Base-by-base conservation (phyloP, 2,797 vertebrate species). In the Cyprinella venusta region DNA sequence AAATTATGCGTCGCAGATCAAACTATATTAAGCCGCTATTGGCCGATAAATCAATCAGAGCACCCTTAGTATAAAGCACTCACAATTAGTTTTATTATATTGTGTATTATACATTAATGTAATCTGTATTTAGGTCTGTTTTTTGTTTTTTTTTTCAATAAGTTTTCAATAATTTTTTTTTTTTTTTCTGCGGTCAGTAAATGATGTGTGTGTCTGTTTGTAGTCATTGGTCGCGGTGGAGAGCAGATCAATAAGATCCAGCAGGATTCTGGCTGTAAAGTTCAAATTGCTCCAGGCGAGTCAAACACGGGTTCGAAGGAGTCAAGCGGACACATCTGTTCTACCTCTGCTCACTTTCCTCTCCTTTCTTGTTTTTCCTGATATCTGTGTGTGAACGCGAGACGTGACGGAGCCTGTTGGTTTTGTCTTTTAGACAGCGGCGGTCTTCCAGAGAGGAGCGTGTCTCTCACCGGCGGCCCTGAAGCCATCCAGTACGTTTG, bases 181-280 rank as follows among this genome's bases (percentile, higher is more conserved):
- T 54, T 16, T 9, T 56, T 56, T 8, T 4, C 5, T 10, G 61
- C 26, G 61, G 54, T n/a, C 54, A 26, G 72, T 54, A 36, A 26
- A 24, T 38, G 30, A 16, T 50, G 24, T 79, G 6, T 65, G 80
- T 74, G 19, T 81, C 2, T 75, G 26, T 26, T n/a, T 81, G 4
- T 90, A 98, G 97, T 99, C 75, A 99, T 98, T 16, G 97, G 97
- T 80, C 92, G 97, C 64, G 97, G 97, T 24, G 97, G 97, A 3
- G 97, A 98, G 85, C 97, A 98, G 90, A 98, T 98, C 59, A 98
- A 97, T 91, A 98, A 97, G 93, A 98, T 96, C 88, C 97, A 99
- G 87, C 96, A 97, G 86, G 97, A 99, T 13, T 98, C 97, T 1
- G 97, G 97, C 52, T 98, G 97, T 90, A 99, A 99, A 88, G 97